phyloP scores from a whole-genome alignment of 2,797 vertebrate genomes.

The Chrysolophus pictus region DNA sequence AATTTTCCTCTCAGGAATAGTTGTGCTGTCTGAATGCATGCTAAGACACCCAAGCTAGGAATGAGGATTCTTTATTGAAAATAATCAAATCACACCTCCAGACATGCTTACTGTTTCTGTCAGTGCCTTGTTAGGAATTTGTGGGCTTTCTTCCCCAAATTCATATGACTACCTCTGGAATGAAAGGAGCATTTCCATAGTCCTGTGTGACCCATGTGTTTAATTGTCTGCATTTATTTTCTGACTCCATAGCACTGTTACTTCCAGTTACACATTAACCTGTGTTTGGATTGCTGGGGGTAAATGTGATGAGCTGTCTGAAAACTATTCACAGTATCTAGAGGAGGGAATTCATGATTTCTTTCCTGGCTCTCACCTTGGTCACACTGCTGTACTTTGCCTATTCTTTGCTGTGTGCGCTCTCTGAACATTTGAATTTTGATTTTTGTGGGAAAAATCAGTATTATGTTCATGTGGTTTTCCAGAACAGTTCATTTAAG shows the following conservation, averaged over 20 bases:
- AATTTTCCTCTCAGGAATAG: not conserved
- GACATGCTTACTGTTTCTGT: rapidly evolving
- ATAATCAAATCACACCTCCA: not conserved
- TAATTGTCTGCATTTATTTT: not conserved
- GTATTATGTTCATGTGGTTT: not conserved
- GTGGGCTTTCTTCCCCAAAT: not conserved
- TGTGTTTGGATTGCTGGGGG: conserved; percentile 6
- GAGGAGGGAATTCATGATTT: not conserved
- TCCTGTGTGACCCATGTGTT: not conserved
- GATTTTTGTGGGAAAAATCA: not conserved
- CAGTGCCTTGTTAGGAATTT: rapidly evolving
- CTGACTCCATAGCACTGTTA: not conserved
- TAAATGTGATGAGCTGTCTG: conserved; percentile 41
- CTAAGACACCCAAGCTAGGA: not conserved
- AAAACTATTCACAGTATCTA: conserved; percentile 31
- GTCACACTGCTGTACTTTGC: not conserved
- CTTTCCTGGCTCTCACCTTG: not conserved
- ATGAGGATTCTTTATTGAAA: not conserved
- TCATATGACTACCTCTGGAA: not conserved
- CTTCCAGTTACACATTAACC: conserved; percentile 59
- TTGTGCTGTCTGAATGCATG: not conserved
- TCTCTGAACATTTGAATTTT: not conserved
- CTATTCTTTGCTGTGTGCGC: not conserved
- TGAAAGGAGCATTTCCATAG: not conserved
- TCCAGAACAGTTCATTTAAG: not conserved